Conservation (phyloP, 2,888 invertebrate species). For the Cheilosia grossa region DNA sequence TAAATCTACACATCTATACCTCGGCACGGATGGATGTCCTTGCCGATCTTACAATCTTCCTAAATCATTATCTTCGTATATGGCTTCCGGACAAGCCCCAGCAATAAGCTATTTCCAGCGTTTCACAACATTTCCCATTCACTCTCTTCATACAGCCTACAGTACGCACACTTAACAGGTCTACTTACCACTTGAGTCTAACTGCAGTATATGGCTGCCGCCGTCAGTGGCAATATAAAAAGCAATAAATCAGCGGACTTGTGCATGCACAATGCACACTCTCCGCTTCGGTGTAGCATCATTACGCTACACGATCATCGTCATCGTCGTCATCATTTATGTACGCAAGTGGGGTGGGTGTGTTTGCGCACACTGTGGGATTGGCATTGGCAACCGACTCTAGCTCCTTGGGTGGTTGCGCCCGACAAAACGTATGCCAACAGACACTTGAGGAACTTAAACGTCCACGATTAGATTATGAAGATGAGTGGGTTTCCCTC, state of each 20-base stretch:
- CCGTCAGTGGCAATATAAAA: constrained; percentile 55
- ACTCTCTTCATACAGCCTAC: background rate
- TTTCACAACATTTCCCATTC: background rate
- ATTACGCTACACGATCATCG: constrained; percentile 10
- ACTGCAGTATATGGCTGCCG: constrained; percentile 35
- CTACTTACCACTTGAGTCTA: constrained; percentile 45
- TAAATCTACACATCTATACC: too few species aligned
- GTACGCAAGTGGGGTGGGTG: constrained; percentile 40
- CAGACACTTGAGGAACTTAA: constrained; percentile 63
- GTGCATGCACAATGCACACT: constrained; percentile 48
- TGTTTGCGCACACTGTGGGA: constrained; percentile 39
- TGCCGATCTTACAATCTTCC: too few species aligned
- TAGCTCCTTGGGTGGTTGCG: constrained; percentile 54
- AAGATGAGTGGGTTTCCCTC: constrained; percentile 59
- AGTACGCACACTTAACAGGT: constrained; percentile 1
- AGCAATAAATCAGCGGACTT: constrained; percentile 66
- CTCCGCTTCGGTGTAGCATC: constrained; percentile 11
- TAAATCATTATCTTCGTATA: too few species aligned
- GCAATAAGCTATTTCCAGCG: too few species aligned
- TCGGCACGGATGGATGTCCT: too few species aligned
- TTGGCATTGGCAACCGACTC: constrained; percentile 31
- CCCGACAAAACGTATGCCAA: constrained; percentile 63
- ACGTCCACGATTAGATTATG: constrained; percentile 66
- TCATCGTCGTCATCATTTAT: constrained; percentile 11
- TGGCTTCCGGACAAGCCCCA: too few species aligned